Percentiles rank a stretch among this genome's conserved stretches.
phyloP scores from a whole-genome alignment of 1,140 invertebrate species.

The Philopotamus ludificatus region DNA sequence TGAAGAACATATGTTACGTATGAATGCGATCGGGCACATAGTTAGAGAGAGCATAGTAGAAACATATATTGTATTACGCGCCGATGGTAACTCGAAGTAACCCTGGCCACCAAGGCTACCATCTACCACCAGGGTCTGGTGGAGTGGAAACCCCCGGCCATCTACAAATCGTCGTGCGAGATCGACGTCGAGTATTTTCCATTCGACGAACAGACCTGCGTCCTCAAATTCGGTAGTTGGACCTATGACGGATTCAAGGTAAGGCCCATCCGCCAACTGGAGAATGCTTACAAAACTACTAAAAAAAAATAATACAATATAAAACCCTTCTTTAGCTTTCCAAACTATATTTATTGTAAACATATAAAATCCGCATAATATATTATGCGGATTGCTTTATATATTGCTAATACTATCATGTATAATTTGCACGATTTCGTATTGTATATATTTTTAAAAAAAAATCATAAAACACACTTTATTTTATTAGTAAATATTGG shows the following conservation, averaged over 20 bases:
- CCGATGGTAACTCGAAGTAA: constrained; percentile 96
- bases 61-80: constrained; percentile 63
- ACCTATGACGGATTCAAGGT: constrained; percentile 92
- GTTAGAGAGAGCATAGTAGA: constrained; percentile 38
- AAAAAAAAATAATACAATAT: no score
- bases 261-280: constrained; percentile 38
- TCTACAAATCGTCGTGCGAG: constrained; percentile 93
- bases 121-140: constrained; percentile 89
- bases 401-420: no score
- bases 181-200: constrained; percentile 97
- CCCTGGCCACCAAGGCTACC: constrained; percentile 90
- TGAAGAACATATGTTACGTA: no score
- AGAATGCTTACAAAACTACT: no score
- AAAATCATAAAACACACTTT: no score
- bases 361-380: no score
- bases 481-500: background rate
- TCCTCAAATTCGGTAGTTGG: constrained; percentile 87
- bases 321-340: no score
- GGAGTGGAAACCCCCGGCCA: constrained; percentile 94
- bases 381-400: no score
- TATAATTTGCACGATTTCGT: no score
- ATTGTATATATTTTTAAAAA: no score
- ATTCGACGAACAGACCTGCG: constrained; percentile 93
- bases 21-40: background rate
- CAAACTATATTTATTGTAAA: no score